Evolutionary conservation across 2,888 invertebrate genomes (phyloP), one percentile per base, ranked within the genome.

Genomic region (Lycaena phlaeas): DNA sequence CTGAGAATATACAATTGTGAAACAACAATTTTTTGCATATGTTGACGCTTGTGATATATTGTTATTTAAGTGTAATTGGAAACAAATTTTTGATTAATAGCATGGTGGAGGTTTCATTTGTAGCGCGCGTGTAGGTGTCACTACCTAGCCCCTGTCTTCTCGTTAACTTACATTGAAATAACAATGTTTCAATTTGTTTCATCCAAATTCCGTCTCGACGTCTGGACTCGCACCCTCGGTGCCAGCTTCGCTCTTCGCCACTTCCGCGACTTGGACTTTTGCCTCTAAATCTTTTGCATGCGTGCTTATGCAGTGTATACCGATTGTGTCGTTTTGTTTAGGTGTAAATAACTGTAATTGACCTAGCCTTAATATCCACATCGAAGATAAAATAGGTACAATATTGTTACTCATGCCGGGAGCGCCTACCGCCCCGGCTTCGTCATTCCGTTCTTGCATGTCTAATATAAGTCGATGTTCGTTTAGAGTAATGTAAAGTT

Each of bases 21-120:
- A 36, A 43, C 22, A 48, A 48, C 4, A 59, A 65, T 63, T 67
- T 61, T 52, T 72, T 72, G 71, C 69, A 75, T 78, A 79, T 77
- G 77, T 82, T 81, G 77, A 78, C 59, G 81, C 81, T 81, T 82
- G 82, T 82, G 82, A 82, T 81, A 82, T 79, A 79, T 82, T 82
- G 82, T 82, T 82, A 82, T 82, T 82, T 81, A 82, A 78, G 81
- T 81, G 82, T 82, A 82, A 82, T 71, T n/a, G n/a, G 72, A 69
- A 67, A 69, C 22, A 36, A n/a, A n/a, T n/a, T n/a, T n/a, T n/a
- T n/a, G n/a, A n/a, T n/a, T n/a, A n/a, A n/a, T n/a, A 38, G 18
- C 27, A 27, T 29, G 12, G 28, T 28, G 28, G 27, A 38, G 17
- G 17, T 34, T 34, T 34, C 2, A 11, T 22, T 34, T 34, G 17